Conservation (phyloP, 35 echinoderm and acorn worm species). For the Lytechinus pictus region DNA sequence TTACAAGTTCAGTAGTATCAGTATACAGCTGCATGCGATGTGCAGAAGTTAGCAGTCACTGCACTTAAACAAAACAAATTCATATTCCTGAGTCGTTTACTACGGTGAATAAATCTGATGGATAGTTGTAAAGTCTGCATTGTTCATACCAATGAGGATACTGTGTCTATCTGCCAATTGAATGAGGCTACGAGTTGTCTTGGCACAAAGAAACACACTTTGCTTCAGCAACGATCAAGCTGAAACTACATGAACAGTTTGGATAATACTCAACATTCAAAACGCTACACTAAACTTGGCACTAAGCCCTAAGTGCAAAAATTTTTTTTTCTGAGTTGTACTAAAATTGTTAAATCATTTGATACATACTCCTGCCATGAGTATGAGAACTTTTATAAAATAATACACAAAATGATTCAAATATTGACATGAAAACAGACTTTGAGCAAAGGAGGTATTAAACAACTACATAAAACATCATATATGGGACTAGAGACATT, state of each 20-base stretch:
- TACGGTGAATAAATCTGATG: background rate
- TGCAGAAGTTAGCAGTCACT: background rate
- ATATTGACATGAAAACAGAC: background rate
- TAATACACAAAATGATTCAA: background rate
- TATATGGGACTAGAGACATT: background rate
- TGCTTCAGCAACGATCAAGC: background rate
- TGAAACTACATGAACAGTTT: background rate
- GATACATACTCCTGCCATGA: background rate
- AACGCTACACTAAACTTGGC: background rate
- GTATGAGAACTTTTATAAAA: background rate
- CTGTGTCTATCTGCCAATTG: background rate
- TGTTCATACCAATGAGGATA: background rate
- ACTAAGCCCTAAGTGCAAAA: background rate
- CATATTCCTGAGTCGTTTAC: background rate
- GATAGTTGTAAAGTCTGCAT: background rate
- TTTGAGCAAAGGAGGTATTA: background rate
- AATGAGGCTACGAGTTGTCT: background rate
- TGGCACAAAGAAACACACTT: constrained; percentile 35
- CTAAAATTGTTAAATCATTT: background rate
- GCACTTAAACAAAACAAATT: background rate
- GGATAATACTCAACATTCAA: background rate
- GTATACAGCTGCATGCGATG: background rate
- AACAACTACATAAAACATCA: background rate
- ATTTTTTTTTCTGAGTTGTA: background rate
- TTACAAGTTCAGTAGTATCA: too few species aligned